Conservation (phyloP, 2,888 invertebrate genomes). For the Sphaerolaimus hirsutus region DNA sequence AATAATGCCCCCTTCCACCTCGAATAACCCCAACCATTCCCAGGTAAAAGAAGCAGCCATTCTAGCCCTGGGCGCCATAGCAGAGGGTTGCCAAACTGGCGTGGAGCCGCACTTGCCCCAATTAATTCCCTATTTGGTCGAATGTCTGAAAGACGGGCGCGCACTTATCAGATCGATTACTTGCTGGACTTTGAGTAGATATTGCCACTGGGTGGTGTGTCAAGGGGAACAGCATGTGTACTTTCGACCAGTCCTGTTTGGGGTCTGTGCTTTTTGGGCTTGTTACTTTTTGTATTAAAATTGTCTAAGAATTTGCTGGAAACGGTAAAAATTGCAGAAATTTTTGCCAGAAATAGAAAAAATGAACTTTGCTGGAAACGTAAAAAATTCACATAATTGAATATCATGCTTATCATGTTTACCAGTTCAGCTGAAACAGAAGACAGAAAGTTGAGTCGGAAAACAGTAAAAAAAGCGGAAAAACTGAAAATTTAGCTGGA, state of each 20-base stretch:
- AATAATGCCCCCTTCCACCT: no score
- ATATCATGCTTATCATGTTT: no score
- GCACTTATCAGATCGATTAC: constrained; percentile 89
- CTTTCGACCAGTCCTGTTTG: constrained; percentile 75
- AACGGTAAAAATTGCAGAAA: no score
- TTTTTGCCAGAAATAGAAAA: background rate
- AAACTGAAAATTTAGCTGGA: no score
- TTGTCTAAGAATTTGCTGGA: background rate
- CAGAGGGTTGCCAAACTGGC: constrained; percentile 72
- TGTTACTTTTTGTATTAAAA: background rate
- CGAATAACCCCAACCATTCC: no score
- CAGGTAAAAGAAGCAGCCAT: constrained; percentile 60
- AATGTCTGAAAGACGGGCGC: constrained; percentile 64
- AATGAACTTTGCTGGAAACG: no score
- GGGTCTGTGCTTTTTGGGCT: constrained; percentile 33
- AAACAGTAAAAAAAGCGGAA: no score
- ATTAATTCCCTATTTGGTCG: constrained; percentile 77
- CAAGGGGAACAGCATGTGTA: constrained; percentile 81
- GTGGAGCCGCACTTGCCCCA: constrained; percentile 88
- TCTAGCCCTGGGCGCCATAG: constrained; percentile 65
- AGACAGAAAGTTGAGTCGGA: no score
- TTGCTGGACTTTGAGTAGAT: constrained; percentile 91
- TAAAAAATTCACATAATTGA: no score
- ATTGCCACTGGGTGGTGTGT: constrained; percentile 90
- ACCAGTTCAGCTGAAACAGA: no score